phyloP scores from a whole-genome alignment of 2,797 vertebrate genomes.

The Todus mexicanus region DNA sequence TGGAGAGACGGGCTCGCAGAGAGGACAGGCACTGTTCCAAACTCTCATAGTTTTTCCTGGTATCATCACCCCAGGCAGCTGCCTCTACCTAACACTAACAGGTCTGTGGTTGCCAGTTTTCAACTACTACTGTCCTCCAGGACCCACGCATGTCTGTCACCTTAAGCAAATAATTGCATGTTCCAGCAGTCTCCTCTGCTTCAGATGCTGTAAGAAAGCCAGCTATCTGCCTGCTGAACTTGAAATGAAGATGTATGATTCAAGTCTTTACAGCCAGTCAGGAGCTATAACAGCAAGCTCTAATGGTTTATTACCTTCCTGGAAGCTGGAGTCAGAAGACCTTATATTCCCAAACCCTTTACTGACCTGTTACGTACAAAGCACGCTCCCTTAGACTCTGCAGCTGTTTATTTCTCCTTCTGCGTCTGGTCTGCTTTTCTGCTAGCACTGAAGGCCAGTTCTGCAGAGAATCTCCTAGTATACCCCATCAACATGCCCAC shows the following conservation, averaged over 20 bases:
- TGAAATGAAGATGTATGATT: background rate
- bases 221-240: background rate
- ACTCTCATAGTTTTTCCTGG: background rate
- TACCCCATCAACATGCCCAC: background rate
- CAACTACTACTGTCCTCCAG: background rate
- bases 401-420: background rate
- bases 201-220: background rate
- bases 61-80: background rate
- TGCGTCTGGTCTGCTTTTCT: background rate
- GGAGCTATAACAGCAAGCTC: background rate
- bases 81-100: background rate
- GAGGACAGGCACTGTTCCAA: background rate
- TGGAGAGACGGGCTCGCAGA: background rate
- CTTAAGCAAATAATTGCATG: background rate
- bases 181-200: background rate
- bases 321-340: background rate
- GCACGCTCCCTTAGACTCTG: background rate
- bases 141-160: background rate
- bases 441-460: background rate
- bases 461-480: background rate
- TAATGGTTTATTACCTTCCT: background rate
- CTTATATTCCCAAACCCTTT: background rate
- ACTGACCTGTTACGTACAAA: background rate
- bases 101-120: background rate
- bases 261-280: background rate